Percentiles rank a stretch among this genome's conserved stretches.
These are phyloP conservation scores for Glyphotaelius pellucidus DNA, from an alignment of 2,888 invertebrate species.

Conservation along the genomic window DNA sequence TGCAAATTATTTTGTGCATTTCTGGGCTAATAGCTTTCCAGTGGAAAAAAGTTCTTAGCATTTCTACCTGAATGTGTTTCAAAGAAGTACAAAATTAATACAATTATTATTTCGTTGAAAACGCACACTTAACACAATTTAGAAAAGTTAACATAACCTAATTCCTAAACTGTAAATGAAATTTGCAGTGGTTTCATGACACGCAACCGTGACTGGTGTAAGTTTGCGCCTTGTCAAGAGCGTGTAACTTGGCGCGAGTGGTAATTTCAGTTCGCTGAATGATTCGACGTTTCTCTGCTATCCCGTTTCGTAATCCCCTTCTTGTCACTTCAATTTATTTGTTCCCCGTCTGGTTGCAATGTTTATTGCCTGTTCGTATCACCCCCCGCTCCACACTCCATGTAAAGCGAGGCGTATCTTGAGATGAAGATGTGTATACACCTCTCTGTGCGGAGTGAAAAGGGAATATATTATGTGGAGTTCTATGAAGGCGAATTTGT, in stretches of 20 bases:
- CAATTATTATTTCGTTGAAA: too few relatives aligned
- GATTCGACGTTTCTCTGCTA: not conserved
- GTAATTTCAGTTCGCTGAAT: not conserved
- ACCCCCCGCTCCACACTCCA: not conserved
- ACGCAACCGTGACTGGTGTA: not conserved
- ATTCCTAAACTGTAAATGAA: not conserved
- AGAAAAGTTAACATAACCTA: not conserved
- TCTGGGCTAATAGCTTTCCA: too few relatives aligned
- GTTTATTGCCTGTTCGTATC: slow-evolving; percentile 3
- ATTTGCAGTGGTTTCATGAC: not conserved
- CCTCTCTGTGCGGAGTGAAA: not conserved
- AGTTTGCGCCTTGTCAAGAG: not conserved
- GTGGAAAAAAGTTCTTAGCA: too few relatives aligned
- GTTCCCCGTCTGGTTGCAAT: not conserved
- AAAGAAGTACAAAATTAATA: too few relatives aligned
- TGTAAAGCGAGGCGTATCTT: not conserved
- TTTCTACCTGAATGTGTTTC: too few relatives aligned
- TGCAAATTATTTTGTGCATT: too few relatives aligned
- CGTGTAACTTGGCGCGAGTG: not conserved
- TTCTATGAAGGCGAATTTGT: not conserved
- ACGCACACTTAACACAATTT: too few relatives aligned
- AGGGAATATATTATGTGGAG: not conserved
- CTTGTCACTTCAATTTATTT: slow-evolving; percentile 11
- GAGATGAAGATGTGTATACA: not conserved
- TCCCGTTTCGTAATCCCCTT: not conserved